Base-by-base conservation (phyloP, 2,797 vertebrate species). In the Halcyon badia region DNA sequence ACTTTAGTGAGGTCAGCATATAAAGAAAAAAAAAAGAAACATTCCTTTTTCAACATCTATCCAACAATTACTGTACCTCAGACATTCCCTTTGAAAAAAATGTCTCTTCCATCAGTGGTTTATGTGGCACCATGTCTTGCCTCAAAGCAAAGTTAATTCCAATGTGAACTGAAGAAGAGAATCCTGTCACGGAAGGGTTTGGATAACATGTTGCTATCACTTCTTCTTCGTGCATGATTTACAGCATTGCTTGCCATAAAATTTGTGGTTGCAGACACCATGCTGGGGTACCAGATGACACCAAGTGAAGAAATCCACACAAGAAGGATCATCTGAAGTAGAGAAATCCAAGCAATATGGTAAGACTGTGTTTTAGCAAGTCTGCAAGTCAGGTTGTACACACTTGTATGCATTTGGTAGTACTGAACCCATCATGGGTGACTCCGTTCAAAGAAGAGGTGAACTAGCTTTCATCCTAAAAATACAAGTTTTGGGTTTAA, bases 241-340 rank as follows among this genome's bases (percentile, higher is more conserved):
- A 97, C 99, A 99, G 65, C 99, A 99, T 87, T 99, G 99, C 85
- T 99, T 99, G 79, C 99, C 99, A 1, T 99, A 99, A 97, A 99
- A 99, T 94, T 99, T 99, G 98, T 99, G 99, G 97, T 99, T 99
- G 85, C 99, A 99, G 85, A 99, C 98, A 6, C 99, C 99, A 1
- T 99, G 99, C 91, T 99, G 99, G 44, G 99, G 99, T 37, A 99
- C 99, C 96, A 99, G 97, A 95, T 98, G 99, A 91, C 99, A 99
- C 99, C 99, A 99, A 90, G 97, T 98, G 97, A 99, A 99, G 93
- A 98, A 98, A 95, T 99, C 99, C 31, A 99, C 76, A 56, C 99
- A 99, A 49, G 98, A 97, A 66, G 98, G 98, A 71, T 99, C 99
- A 71, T 98, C 99, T 99, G 97, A 72, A 97, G 94, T 56, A 91